phyloP scores from a whole-genome alignment of 2,888 invertebrate genomes.

The Bugulina stolonifera region DNA sequence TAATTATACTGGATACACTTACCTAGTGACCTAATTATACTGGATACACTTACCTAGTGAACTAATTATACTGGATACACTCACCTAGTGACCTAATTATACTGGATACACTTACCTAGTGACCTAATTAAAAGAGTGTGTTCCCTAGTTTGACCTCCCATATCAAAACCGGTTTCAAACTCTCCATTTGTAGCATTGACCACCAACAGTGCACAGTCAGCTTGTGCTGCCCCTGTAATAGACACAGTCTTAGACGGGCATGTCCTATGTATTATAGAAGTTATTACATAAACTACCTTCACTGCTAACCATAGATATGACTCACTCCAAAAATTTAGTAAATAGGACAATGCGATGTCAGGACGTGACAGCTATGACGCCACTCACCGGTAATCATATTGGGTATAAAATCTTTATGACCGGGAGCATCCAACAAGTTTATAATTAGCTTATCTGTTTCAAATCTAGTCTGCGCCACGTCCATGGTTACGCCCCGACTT shows the following conservation, averaged over 20 bases:
- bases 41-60: too few species aligned
- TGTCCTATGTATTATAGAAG: too few species aligned
- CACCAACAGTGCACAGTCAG: conserved; percentile 92
- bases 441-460: conserved; percentile 72
- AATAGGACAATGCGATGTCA: too few species aligned
- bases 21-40: too few species aligned
- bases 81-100: too few species aligned
- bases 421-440: conserved; percentile 85
- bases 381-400: conserved; percentile 82
- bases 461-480: conserved; percentile 86
- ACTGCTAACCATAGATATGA: too few species aligned
- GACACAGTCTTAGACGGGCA: too few species aligned
- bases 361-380: too few species aligned
- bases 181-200: conserved; percentile 90
- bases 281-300: too few species aligned
- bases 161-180: conserved; percentile 97
- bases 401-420: conserved; percentile 98
- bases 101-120: conserved; percentile 59
- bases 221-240: conserved; percentile 86
- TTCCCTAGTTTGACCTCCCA: conserved; percentile 94
- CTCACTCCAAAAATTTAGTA: too few species aligned
- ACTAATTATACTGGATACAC: too few species aligned
- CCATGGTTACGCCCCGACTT: conserved; percentile 95
- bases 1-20: too few species aligned
- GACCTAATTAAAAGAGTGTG: conserved; percentile 88